These are phyloP conservation scores for Sciaenops ocellatus DNA, from an alignment of 2,797 vertebrate genomes.

Conservation along the genomic window DNA sequence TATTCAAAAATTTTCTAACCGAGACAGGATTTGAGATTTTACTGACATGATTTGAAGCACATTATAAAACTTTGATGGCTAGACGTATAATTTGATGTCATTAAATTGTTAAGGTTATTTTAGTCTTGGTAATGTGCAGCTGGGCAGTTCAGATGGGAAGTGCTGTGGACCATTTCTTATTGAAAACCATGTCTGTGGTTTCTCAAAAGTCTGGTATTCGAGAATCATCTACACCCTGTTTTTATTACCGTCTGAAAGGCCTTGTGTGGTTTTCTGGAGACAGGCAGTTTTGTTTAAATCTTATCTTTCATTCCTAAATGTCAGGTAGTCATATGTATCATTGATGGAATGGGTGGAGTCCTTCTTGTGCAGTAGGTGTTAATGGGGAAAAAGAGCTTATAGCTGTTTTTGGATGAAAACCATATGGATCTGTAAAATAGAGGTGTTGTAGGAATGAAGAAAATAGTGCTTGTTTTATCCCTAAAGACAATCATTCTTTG, in stretches of 20 bases:
- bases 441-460: constrained; percentile 8
- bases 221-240: constrained; percentile 61
- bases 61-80: constrained; percentile 28
- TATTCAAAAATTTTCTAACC: too few species aligned
- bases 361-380: neutral
- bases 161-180: constrained; percentile 49
- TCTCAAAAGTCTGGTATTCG: constrained; percentile 47
- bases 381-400: constrained; percentile 18
- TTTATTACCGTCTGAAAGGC: constrained; percentile 61
- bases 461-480: constrained; percentile 19
- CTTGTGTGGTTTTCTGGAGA: constrained; percentile 42
- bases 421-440: constrained; percentile 24
- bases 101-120: constrained; percentile 59
- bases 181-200: constrained; percentile 62
- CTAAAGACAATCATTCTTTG: constrained; percentile 6
- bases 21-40: constrained; percentile 29
- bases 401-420: constrained; percentile 34
- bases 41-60: constrained; percentile 24
- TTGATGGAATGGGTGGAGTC: constrained; percentile 18
- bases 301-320: constrained; percentile 61
- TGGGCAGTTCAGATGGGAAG: constrained; percentile 40
- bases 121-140: constrained; percentile 42
- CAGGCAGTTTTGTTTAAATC: constrained; percentile 51
- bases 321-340: constrained; percentile 23
- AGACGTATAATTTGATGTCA: constrained; percentile 48